These are phyloP conservation scores for Tautogolabrus adspersus DNA, from an alignment of 2,113 vertebrate species.

Conservation along the genomic window DNA sequence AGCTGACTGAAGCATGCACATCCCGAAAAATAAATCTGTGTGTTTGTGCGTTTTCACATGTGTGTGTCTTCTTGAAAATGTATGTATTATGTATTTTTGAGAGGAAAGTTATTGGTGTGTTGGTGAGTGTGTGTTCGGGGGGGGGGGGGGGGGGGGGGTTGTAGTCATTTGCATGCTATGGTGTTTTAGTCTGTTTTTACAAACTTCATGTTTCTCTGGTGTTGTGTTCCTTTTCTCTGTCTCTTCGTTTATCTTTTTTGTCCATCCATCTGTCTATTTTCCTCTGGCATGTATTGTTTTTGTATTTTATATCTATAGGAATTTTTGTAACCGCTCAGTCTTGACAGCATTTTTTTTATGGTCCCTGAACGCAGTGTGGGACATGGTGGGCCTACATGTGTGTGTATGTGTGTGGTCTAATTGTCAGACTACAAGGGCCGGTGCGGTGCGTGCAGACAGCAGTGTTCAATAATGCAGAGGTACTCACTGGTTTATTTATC, in stretches of 20 bases:
- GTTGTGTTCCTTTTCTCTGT: slow-evolving; percentile 21
- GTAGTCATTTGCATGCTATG: slow-evolving; percentile 21
- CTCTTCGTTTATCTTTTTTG: slow-evolving; percentile 14
- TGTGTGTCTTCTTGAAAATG: slow-evolving; percentile 16
- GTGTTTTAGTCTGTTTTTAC: slow-evolving; percentile 14
- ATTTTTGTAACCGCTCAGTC: neutral
- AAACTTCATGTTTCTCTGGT: slow-evolving; percentile 35
- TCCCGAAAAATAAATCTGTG: slow-evolving; percentile 45
- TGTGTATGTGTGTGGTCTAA: slow-evolving; percentile 46
- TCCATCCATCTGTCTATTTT: slow-evolving; percentile 7
- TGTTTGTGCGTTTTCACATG: slow-evolving; percentile 31
- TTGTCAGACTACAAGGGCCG: slow-evolving; percentile 54
- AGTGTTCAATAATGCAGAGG: slow-evolving; percentile 78
- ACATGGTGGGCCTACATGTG: slow-evolving; percentile 12
- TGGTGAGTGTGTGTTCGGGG: neutral
- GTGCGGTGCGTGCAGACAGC: slow-evolving; percentile 50
- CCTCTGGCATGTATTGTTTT: neutral
- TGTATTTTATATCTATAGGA: neutral
- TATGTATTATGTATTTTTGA: slow-evolving; percentile 5
- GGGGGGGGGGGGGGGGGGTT: neutral
- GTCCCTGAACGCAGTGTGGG: neutral
- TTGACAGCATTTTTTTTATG: slow-evolving; percentile 1
- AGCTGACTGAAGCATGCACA: slow-evolving; percentile 55
- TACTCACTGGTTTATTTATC: slow-evolving; percentile 79
- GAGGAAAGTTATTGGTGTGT: slow-evolving; percentile 13